A percentile compares a stretch with the other conserved stretches of the same genome.
These are phyloP conservation scores for Ataeniobius toweri DNA, from an alignment of 2,797 vertebrate species.

Conservation along the genomic window DNA sequence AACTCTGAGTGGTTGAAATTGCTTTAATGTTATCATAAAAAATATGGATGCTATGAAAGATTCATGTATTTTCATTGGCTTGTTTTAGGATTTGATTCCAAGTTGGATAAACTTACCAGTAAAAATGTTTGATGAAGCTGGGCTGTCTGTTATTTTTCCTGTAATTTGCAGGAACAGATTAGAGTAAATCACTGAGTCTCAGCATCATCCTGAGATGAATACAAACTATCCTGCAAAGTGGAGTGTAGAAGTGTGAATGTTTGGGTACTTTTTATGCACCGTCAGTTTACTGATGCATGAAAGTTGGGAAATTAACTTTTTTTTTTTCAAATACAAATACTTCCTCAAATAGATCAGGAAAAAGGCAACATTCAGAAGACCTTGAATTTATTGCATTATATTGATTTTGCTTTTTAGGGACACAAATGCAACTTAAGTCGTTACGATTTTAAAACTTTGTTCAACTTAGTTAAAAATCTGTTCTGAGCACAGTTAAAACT, in stretches of 20 bases:
- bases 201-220: slow-evolving; percentile 40
- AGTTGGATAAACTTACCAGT: slow-evolving; percentile 23
- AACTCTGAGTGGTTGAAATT: slow-evolving; percentile 25
- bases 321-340: background rate
- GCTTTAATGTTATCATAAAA: slow-evolving; percentile 27
- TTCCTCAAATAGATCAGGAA: background rate
- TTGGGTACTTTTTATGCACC: background rate
- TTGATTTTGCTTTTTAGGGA: background rate
- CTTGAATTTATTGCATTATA: background rate
- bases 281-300: background rate
- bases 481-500: no score
- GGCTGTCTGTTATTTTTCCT: slow-evolving; percentile 14
- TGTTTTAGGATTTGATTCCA: slow-evolving; percentile 24
- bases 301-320: background rate
- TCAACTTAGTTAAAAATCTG: no score
- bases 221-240: slow-evolving; percentile 36
- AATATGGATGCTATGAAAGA: slow-evolving; percentile 13
- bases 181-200: slow-evolving; percentile 44
- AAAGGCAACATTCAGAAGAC: background rate
- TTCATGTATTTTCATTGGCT: slow-evolving; percentile 34
- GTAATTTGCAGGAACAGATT: slow-evolving; percentile 40
- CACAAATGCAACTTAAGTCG: background rate
- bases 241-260: slow-evolving; percentile 27
- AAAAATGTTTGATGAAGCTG: slow-evolving; percentile 34
- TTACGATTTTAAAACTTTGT: background rate